Base-by-base conservation (phyloP, 2,113 vertebrate species). In the Echinops telfairi region DNA sequence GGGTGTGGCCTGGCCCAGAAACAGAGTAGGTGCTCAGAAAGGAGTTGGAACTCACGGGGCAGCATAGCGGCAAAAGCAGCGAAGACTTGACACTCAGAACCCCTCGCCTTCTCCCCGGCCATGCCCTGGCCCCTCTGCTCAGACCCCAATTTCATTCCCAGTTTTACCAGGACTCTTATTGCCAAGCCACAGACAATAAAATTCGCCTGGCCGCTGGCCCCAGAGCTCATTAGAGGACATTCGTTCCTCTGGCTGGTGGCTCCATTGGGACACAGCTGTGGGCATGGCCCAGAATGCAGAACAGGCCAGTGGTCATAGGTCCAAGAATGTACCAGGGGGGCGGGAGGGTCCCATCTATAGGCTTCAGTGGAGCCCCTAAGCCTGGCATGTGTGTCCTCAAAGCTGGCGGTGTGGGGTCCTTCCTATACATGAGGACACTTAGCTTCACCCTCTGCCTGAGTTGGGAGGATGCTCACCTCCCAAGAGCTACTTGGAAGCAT, bases 141-240 rank as follows among this genome's bases (percentile, higher is more conserved):
- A 93, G 92, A 96, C 92, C 95, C 95, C 90, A 79, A 57, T 81
- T 90, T 95, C 89, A 94, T 92, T 93, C 92, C 78, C 70, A 36
- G 60, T 96, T 53, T 97, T 95, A 94, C 92, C 93, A 96, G 94
- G 92, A 96, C 90, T 95, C 97, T 97, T 95, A 95, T 97, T 97
- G 95, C 92, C 83, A 60, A 95, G 94, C 95, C 94, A 95, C 81
- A 96, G 93, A 97, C 96, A 97, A 97, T 96, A 96, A 97, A 96
- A 89, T 92, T 94, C 23, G 31, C 93, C 83, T 58, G 81, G 95
- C 94, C 92, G 92, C 90, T 83, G 88, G 93, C 96, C 96, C 33
- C 33, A 23, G 94, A 96, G 96, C 97, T 97, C 97, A 97, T 97
- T 97, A 97, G 95, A 95, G 89, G 89, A 96, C 96, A 95, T 97